phyloP scores from a whole-genome alignment of 2,113 vertebrate genomes.

The Bucco capensis region DNA sequence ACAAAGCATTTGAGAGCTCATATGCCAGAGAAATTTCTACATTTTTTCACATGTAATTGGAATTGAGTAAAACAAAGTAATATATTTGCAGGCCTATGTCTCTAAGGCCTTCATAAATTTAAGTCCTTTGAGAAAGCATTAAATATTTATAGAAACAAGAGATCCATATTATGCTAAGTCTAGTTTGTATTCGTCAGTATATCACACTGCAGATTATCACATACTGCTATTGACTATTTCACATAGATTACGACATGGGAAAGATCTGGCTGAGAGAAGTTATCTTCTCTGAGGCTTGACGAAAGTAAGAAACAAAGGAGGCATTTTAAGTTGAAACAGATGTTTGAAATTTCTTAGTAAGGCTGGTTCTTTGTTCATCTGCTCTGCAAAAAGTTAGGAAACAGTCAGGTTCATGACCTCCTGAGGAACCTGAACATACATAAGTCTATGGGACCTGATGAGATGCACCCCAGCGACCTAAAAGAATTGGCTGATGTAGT shows the following conservation, averaged over 20 bases:
- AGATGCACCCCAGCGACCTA: too few relatives aligned
- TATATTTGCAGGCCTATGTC: neutral
- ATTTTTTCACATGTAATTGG: neutral
- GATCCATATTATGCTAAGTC: neutral
- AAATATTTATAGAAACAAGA: slow-evolving; percentile 11
- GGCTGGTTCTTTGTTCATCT: neutral
- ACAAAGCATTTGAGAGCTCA: neutral
- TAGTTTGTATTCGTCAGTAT: neutral
- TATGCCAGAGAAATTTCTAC: neutral
- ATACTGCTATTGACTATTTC: neutral
- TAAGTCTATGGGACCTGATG: too few relatives aligned
- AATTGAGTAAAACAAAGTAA: neutral
- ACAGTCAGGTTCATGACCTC: too few relatives aligned
- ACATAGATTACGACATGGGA: neutral
- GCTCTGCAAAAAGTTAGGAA: neutral
- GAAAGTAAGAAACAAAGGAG: slow-evolving; percentile 9
- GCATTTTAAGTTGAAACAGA: slow-evolving; percentile 39
- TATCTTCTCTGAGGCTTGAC: neutral
- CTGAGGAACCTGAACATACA: too few relatives aligned
- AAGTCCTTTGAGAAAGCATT: neutral
- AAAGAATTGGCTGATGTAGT: too few relatives aligned
- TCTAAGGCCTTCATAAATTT: neutral
- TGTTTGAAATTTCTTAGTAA: slow-evolving; percentile 3
- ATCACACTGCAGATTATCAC: neutral
- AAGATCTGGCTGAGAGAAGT: neutral